Percentiles rank a stretch among this genome's conserved stretches.
phyloP scores from a whole-genome alignment of 1,140 invertebrate genomes.

The Cydia fagiglandana region DNA sequence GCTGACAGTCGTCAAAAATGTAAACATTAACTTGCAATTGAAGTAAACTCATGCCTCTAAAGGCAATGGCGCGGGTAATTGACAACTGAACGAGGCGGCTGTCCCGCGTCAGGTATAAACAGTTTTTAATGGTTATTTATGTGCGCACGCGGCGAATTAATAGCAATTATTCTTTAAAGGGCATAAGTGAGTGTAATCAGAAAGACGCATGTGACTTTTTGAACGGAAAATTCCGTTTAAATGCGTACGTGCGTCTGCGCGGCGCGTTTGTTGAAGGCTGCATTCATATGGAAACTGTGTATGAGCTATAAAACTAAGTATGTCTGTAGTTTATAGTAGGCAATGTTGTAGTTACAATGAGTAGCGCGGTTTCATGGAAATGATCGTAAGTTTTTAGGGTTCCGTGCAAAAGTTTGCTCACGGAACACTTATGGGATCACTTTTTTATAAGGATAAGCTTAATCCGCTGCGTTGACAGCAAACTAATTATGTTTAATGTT shows the following conservation, averaged over 20 bases:
- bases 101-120: conserved; percentile 46
- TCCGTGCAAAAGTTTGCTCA: too few relatives aligned
- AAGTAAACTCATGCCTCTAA: conserved; percentile 8
- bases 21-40: neutral
- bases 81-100: conserved; percentile 51
- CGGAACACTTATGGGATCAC: too few relatives aligned
- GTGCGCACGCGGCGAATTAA: conserved; percentile 33
- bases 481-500: too few relatives aligned
- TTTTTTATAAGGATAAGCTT: too few relatives aligned
- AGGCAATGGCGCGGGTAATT: conserved; percentile 47
- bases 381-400: too few relatives aligned
- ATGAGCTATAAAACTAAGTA: neutral
- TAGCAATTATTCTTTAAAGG: conserved; percentile 18
- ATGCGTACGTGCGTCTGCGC: conserved; percentile 10
- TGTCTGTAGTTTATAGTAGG: neutral
- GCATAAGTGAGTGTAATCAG: conserved; percentile 6
- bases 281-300: conserved; percentile 1
- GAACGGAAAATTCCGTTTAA: neutral
- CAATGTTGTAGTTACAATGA: neutral
- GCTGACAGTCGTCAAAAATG: conserved; percentile 3
- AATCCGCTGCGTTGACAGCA: too few relatives aligned
- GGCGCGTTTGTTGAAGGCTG: neutral
- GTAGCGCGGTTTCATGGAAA: too few relatives aligned
- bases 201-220: neutral
- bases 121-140: conserved; percentile 55